Base-by-base conservation (phyloP, 2,888 invertebrate species). In the Drosophila greeni region DNA sequence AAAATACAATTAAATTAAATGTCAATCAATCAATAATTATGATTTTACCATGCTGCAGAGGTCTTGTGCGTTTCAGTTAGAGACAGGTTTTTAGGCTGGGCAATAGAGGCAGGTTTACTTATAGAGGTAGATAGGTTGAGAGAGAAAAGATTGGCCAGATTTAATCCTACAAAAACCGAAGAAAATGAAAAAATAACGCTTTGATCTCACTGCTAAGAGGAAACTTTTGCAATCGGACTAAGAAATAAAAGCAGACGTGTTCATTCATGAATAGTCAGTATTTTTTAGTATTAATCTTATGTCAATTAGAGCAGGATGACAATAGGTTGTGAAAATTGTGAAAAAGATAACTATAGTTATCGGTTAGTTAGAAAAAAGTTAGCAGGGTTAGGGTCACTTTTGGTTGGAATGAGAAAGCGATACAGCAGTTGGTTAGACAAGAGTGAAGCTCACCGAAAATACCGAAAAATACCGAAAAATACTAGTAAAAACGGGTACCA, bases 31-130 rank as follows among this genome's bases (percentile, higher is more conserved):
- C 18, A 20, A 20, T 29, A 40, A 42, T 20, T 58, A 75, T 74
- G 72, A 79, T 56, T 53, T 83, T 82, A 82, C 81, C 82, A 82
- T 82, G 85, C 82, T 77, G 72, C 76, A 70, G 20, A 70, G 20
- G 45, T 66, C 62, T 72, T 76, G 81, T 85, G 78, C 73, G 58
- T 59, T 67, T 67, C 37, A 64, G 20, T 51, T 29, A 54, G 58
- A 58, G 55, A 49, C 29, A 60, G 51, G 51, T 52, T 51, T 18
- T 60, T 24, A 59, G 33, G 37, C 31, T 48, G 14, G 42, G 18
- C 58, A 42, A 55, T 16, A 54, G 24, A 62, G 34, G 61, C 18
- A 61, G 48, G 33, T n/a, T 29, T 6, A 14, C 3, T 20, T 39
- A 39, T 20, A 54, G 18, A 40, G 20, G 37, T 14, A 62, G 12